A percentile compares a stretch with the other conserved stretches of the same genome.
Conservation (phyloP, 1,140 invertebrate genomes). For the Drosophila bocki region DNA sequence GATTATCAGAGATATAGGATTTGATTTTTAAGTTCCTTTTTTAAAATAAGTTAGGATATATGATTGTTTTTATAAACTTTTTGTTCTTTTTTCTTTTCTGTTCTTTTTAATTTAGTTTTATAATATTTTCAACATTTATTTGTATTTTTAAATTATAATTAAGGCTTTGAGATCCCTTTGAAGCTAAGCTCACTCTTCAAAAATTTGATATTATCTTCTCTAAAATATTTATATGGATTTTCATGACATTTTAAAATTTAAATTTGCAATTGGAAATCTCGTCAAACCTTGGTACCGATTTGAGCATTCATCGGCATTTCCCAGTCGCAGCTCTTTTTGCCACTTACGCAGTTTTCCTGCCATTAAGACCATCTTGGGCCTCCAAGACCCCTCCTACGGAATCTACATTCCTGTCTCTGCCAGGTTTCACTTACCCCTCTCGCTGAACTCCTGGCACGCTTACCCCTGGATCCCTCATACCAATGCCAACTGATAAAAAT, state of each 20-base stretch:
- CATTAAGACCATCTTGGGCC: conserved; percentile 61
- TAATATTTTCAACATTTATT: background rate
- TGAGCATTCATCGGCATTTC: conserved; percentile 40
- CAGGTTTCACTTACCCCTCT: conserved; percentile 4
- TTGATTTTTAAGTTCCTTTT: background rate
- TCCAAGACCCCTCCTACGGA: background rate
- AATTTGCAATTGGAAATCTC: background rate
- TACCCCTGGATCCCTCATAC: conserved; percentile 23
- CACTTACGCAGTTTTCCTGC: conserved; percentile 71
- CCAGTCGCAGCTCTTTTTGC: conserved; percentile 59
- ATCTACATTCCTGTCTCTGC: background rate
- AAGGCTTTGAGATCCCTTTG: background rate
- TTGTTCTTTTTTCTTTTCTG: background rate
- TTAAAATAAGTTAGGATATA: background rate
- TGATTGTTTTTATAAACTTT: background rate
- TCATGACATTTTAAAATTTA: too few species aligned
- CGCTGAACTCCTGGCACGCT: background rate
- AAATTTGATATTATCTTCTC: too few species aligned
- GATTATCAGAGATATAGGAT: conserved; percentile 10
- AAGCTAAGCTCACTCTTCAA: too few species aligned
- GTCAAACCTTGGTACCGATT: background rate
- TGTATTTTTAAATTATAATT: too few species aligned
- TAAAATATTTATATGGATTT: too few species aligned
- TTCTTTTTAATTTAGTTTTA: background rate
- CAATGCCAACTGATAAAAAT: conserved; percentile 79